Evolutionary conservation across 2,113 vertebrate genomes (phyloP).

Genomic region (Channa argus): DNA sequence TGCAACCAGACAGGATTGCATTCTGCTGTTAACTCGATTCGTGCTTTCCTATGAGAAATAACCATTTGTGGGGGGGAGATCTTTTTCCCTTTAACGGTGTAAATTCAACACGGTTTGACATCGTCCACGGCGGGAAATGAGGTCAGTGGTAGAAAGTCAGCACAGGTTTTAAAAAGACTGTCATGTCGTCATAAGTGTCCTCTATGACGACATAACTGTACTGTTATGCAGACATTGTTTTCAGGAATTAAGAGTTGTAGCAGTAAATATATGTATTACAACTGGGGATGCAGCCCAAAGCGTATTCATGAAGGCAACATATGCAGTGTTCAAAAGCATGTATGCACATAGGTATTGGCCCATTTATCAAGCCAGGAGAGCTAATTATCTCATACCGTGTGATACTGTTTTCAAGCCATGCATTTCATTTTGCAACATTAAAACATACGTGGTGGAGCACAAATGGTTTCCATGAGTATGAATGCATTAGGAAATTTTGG

Average conservation of each 20-base stretch:
- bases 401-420: constrained; percentile 93
- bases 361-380: constrained; percentile 97
- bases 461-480: constrained; percentile 94
- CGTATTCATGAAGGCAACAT: constrained; percentile 92
- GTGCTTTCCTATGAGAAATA: constrained; percentile 63
- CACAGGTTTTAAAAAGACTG: constrained; percentile 37
- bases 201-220: constrained; percentile 21
- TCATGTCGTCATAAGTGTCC: constrained; percentile 10
- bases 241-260: constrained; percentile 54
- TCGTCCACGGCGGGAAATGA: constrained; percentile 43
- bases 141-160: constrained; percentile 39
- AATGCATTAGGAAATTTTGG: constrained; percentile 99
- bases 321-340: constrained; percentile 93
- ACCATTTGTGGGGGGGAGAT: constrained; percentile 40
- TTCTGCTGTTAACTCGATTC: constrained; percentile 71
- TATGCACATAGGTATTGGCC: constrained; percentile 96
- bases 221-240: constrained; percentile 45
- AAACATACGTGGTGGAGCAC: constrained; percentile 93
- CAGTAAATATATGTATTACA: constrained; percentile 87
- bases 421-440: constrained; percentile 97
- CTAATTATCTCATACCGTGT: constrained; percentile 96
- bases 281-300: constrained; percentile 83
- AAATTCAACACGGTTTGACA: constrained; percentile 57
- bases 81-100: constrained; percentile 38
- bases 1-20: constrained; percentile 63